phyloP scores from a whole-genome alignment of 1,140 invertebrate species.

The Drosophila parvula region DNA sequence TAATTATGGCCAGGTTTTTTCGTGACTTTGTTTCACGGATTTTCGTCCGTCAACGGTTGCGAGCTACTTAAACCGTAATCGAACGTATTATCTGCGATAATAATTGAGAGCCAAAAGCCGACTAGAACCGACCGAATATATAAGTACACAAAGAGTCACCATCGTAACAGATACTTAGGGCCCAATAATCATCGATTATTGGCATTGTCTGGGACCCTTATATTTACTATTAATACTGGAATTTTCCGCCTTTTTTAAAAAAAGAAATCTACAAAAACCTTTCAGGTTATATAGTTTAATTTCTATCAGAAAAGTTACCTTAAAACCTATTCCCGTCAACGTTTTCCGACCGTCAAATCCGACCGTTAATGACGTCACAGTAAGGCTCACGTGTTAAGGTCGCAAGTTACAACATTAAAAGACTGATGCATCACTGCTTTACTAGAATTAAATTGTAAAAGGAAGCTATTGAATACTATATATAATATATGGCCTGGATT shows the following conservation, averaged over 20 bases:
- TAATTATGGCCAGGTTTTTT: conserved; percentile 43
- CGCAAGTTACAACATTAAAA: not conserved
- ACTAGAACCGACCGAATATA: not conserved
- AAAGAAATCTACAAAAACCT: not conserved
- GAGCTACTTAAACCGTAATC: conserved; percentile 19
- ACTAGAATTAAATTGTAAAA: not conserved
- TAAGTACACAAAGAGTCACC: not conserved
- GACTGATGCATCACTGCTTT: no score
- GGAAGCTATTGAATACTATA: not conserved
- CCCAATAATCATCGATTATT: not conserved
- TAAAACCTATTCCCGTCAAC: not conserved
- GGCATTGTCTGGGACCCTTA: not conserved
- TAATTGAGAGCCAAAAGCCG: conserved; percentile 9
- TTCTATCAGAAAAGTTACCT: not conserved
- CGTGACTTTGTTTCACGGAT: conserved; percentile 8
- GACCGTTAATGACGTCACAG: conserved; percentile 1
- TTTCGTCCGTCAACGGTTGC: conserved; percentile 1
- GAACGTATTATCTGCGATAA: conserved; percentile 32
- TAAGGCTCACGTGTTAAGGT: conserved; percentile 9
- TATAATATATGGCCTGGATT: no score
- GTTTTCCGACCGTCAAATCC: not conserved
- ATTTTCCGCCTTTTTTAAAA: not conserved
- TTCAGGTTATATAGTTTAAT: not conserved
- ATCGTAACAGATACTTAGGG: conserved; percentile 6
- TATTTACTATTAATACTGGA: not conserved